A percentile compares a stretch with the other conserved stretches of the same genome.
Evolutionary conservation across 2,113 vertebrate genomes (phyloP).

Genomic region (Athene noctua): DNA sequence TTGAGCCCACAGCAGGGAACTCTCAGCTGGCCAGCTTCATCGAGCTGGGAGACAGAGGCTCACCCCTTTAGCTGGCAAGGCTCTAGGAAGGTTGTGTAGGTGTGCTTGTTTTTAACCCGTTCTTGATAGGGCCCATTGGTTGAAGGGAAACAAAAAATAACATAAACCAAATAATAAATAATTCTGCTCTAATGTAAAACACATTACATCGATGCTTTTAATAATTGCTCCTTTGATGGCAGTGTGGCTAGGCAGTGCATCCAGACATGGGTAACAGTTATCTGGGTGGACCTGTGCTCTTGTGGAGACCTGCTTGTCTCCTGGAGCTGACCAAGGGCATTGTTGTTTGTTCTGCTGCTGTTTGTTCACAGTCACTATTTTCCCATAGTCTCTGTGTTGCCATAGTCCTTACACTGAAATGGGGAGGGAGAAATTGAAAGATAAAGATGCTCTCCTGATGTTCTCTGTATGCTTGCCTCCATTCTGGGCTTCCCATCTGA

Average conservation of each 20-base stretch:
- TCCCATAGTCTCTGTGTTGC: not conserved
- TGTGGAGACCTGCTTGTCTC: not conserved
- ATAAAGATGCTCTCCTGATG: not conserved
- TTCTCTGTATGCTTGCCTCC: not conserved
- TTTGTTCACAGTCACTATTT: not conserved
- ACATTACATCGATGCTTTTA: too few relatives aligned
- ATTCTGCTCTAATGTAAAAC: too few relatives aligned
- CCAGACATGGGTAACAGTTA: not conserved
- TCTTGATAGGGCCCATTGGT: too few relatives aligned
- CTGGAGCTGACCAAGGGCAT: not conserved
- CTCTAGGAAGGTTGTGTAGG: too few relatives aligned
- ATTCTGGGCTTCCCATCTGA: not conserved
- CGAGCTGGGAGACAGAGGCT: too few relatives aligned
- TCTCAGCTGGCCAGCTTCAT: too few relatives aligned
- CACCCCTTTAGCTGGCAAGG: too few relatives aligned
- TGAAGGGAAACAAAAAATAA: too few relatives aligned
- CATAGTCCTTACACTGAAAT: not conserved
- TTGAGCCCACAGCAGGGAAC: too few relatives aligned
- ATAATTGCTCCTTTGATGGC: too few relatives aligned
- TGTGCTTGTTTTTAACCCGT: too few relatives aligned
- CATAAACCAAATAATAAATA: too few relatives aligned
- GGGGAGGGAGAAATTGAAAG: not conserved
- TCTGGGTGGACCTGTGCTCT: not conserved
- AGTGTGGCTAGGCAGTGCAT: not conserved
- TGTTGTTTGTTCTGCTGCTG: not conserved